phyloP scores from a whole-genome alignment of 2,113 vertebrate species.

The Ellobius talpinus region DNA sequence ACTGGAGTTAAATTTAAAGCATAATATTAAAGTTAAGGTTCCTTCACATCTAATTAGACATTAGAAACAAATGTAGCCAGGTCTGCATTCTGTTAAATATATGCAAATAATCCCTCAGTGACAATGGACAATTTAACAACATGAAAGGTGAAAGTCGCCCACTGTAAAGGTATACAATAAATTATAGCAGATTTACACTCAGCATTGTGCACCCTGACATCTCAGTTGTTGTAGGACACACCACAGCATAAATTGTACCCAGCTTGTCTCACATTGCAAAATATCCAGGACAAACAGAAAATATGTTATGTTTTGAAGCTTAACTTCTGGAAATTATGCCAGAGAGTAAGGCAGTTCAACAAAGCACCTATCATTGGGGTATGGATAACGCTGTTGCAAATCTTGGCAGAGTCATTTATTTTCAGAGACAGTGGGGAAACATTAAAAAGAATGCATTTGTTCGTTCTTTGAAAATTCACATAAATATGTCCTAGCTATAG shows the following conservation, averaged over 20 bases:
- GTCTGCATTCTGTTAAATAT: slow-evolving; percentile 77
- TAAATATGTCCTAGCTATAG: slow-evolving; percentile 67
- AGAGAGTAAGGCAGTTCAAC: slow-evolving; percentile 77
- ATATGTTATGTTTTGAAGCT: slow-evolving; percentile 79
- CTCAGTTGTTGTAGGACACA: slow-evolving; percentile 72
- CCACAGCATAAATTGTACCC: slow-evolving; percentile 60
- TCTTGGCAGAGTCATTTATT: slow-evolving; percentile 77
- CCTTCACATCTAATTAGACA: slow-evolving; percentile 83
- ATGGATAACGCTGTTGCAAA: slow-evolving; percentile 62
- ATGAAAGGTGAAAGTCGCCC: slow-evolving; percentile 73
- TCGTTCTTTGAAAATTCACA: slow-evolving; percentile 67
- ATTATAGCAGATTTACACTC: slow-evolving; percentile 71
- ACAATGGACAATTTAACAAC: slow-evolving; percentile 65
- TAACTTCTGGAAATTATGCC: slow-evolving; percentile 78
- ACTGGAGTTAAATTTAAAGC: slow-evolving; percentile 83
- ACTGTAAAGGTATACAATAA: slow-evolving; percentile 74
- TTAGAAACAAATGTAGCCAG: slow-evolving; percentile 79
- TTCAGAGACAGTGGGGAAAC: slow-evolving; percentile 59
- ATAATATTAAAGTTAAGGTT: slow-evolving; percentile 81
- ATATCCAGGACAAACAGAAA: slow-evolving; percentile 79
- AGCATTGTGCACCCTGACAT: slow-evolving; percentile 43
- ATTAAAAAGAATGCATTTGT: slow-evolving; percentile 69
- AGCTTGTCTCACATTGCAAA: slow-evolving; percentile 58
- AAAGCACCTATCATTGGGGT: slow-evolving; percentile 69
- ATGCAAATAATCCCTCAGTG: slow-evolving; percentile 75